Base-by-base conservation (phyloP, 2,797 vertebrate species). In the Holocentrus rufus region DNA sequence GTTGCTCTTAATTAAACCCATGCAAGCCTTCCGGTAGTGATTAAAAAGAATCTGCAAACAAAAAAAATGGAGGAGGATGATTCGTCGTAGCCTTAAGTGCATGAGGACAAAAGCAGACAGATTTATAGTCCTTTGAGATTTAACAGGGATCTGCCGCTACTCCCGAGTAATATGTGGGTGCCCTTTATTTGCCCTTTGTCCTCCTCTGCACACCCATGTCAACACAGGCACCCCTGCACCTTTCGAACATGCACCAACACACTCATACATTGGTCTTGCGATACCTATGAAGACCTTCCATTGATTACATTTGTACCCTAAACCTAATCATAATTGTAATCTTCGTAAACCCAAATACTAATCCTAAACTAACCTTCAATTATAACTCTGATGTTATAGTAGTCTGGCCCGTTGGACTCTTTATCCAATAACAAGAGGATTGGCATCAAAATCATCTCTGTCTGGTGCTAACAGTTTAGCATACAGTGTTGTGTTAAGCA, bases 1-100 rank as follows among this genome's bases (percentile, higher is more conserved):
- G 58, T 69, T 71, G 68, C 81, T 88, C 75, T 87, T 90, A 89
- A 92, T 91, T 91, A 91, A 87, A 80, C 63, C 73, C 7, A 66
- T 66, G n/a, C 60, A 58, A 65, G 72, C 65, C 86, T 84, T 65
- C 65, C 78, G 79, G 63, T 67, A 30, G 78, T 77, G 81, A 90
- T 85, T 88, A 89, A 86, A 82, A 82, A 17, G 17, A 85, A 69
- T 83, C 59, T 56, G 78, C 67, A 79, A 80, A 88, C 83, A 82
- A 70, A 77, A 36, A 52, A 69, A 27, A 27, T 2, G 25, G 25
- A 30, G 10, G 2, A 50, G 44, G 46, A 18, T 10, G 49, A 71
- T 10, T 66, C 36, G 58, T 72, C 17, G 64, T 79, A 50, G 81
- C 77, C 56, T 34, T n/a, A 9, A 69, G 79, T 72, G 72, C 53